phyloP scores from a whole-genome alignment of 2,113 vertebrate species.

The Apus apus region DNA sequence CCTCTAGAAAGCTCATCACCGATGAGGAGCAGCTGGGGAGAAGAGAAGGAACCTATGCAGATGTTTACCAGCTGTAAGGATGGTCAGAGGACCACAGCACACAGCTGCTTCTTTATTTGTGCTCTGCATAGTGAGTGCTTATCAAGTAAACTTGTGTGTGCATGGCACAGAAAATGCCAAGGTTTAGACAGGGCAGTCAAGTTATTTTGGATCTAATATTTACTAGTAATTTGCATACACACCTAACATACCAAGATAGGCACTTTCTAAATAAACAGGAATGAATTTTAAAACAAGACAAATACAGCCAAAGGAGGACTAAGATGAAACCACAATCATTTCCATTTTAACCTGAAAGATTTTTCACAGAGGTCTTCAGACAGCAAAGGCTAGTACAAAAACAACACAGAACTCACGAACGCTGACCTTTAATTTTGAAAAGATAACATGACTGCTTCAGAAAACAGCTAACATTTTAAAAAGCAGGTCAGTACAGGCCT shows the following conservation, averaged over 20 bases:
- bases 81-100: neutral
- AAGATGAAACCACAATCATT: neutral
- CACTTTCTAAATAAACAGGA: slow-evolving; percentile 55
- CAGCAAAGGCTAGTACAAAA: neutral
- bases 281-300: neutral
- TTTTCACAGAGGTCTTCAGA: neutral
- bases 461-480: neutral
- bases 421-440: neutral
- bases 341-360: neutral
- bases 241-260: slow-evolving; percentile 26
- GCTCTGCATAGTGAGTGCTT: slow-evolving; percentile 20
- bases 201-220: neutral
- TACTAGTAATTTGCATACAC: slow-evolving; percentile 24
- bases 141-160: neutral
- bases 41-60: neutral
- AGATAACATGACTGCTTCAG: neutral
- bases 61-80: neutral
- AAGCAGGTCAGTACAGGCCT: neutral
- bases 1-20: slow-evolving; percentile 17
- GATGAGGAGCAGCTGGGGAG: slow-evolving; percentile 14
- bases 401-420: neutral
- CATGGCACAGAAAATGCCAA: neutral
- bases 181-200: slow-evolving; percentile 33
- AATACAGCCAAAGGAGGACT: neutral
- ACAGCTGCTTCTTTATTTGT: neutral